These are phyloP conservation scores for Eublepharis macularius DNA, from an alignment of 2,113 vertebrate species.

Conservation along the genomic window DNA sequence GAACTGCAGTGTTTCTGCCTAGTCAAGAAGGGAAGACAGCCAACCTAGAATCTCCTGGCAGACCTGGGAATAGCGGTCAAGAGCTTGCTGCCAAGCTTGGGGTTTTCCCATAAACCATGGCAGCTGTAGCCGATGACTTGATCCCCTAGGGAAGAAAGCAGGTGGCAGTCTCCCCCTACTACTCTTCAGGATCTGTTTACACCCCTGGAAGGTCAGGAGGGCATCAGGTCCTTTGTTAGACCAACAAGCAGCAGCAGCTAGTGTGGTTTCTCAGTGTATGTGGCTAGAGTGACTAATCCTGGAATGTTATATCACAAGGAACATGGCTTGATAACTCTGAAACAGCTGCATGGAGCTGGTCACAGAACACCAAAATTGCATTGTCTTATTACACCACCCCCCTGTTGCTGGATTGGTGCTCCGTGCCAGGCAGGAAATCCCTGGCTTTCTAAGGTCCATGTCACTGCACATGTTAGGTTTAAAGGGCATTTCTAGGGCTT, in stretches of 20 bases:
- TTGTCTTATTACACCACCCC: not conserved
- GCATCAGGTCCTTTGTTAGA: not conserved
- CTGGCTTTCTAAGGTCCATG: not conserved
- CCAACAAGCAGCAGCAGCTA: conserved; percentile 4
- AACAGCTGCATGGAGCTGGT: conserved; percentile 1
- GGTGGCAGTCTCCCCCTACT: not conserved
- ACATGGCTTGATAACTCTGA: not conserved
- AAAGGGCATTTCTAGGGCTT: not conserved
- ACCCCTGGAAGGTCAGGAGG: not conserved
- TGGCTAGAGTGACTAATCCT: conserved; percentile 11
- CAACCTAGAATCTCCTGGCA: not conserved
- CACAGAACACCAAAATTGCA: not conserved
- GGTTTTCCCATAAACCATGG: conserved; percentile 16
- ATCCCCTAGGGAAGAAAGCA: not conserved
- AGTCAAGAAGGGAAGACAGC: not conserved
- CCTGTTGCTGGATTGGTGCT: not conserved
- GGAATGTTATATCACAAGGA: conserved; percentile 13
- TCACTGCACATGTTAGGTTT: not conserved
- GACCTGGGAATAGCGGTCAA: not conserved
- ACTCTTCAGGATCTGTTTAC: conserved; percentile 8
- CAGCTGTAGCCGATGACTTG: conserved; percentile 9
- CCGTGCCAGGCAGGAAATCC: not conserved
- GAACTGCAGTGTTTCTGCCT: not conserved
- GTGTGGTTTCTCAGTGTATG: not conserved
- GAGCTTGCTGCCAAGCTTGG: not conserved